Conservation (phyloP, 2,113 vertebrate genomes). For the Prunella himalayana region DNA sequence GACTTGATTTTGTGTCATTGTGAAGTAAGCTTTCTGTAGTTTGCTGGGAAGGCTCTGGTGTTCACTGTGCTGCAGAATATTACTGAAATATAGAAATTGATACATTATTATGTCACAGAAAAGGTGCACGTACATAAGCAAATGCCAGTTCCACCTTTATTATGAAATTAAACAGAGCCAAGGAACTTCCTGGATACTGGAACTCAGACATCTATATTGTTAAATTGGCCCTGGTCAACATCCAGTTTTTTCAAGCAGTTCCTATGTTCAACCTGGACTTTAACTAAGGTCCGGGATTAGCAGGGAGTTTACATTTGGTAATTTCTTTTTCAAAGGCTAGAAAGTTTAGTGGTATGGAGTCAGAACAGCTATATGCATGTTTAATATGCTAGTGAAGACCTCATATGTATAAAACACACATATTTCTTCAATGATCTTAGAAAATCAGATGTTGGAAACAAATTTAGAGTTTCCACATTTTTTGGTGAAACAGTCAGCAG, state of each 20-base stretch:
- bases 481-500: background rate
- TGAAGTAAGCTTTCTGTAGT: background rate
- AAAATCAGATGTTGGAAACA: background rate
- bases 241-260: background rate
- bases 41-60: background rate
- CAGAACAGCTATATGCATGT: background rate
- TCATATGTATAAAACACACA: rapidly evolving
- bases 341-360: background rate
- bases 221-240: background rate
- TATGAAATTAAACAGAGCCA: background rate
- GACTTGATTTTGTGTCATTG: background rate
- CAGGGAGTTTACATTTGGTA: background rate
- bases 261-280: background rate
- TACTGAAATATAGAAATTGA: background rate
- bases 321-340: background rate
- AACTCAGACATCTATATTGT: background rate
- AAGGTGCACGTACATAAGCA: background rate
- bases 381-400: background rate
- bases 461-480: background rate
- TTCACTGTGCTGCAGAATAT: background rate
- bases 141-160: background rate
- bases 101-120: background rate
- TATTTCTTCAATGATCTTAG: background rate
- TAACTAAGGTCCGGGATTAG: background rate
- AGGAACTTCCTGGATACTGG: slow-evolving; percentile 3